Evolutionary conservation across 2,888 invertebrate species (phyloP).

Genomic region (Barypeithes pellucidus): DNA sequence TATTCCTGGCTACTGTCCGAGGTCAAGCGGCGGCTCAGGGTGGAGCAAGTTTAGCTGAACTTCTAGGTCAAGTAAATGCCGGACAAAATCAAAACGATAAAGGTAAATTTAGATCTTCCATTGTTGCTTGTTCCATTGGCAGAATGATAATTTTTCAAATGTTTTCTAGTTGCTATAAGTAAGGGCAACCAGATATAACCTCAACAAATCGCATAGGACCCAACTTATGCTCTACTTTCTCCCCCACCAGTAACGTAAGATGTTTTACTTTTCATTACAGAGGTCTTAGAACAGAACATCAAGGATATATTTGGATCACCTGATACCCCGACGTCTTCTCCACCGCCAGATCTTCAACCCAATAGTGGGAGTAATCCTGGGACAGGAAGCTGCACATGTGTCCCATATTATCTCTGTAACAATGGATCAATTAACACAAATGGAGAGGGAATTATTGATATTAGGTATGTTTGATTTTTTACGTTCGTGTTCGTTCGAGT

Average conservation of each 20-base stretch:
- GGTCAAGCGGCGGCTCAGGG: slow-evolving; percentile 44
- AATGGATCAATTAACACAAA: slow-evolving; percentile 79
- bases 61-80: slow-evolving; percentile 34
- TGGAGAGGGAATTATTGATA: slow-evolving; percentile 83
- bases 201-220: too few relatives aligned
- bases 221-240: too few relatives aligned
- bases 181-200: too few relatives aligned
- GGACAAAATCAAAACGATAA: slow-evolving; percentile 2
- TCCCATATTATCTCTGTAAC: slow-evolving; percentile 84
- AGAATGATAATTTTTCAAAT: too few relatives aligned
- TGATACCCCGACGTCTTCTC: slow-evolving; percentile 13
- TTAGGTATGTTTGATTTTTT: slow-evolving; percentile 73
- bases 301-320: slow-evolving; percentile 36
- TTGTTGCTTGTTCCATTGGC: too few relatives aligned
- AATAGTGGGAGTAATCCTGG: slow-evolving; percentile 57
- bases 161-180: too few relatives aligned
- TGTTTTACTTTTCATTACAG: background rate
- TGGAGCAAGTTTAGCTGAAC: slow-evolving; percentile 39
- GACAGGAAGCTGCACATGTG: slow-evolving; percentile 77
- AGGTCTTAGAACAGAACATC: slow-evolving; percentile 33
- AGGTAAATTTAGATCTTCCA: background rate
- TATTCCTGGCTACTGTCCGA: slow-evolving; percentile 7
- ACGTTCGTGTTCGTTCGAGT: too few relatives aligned
- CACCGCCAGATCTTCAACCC: slow-evolving; percentile 55
- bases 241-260: too few relatives aligned